Conservation (phyloP, 37 sponge, comb jelly and placozoan species). For the Oscarella lobularis region DNA sequence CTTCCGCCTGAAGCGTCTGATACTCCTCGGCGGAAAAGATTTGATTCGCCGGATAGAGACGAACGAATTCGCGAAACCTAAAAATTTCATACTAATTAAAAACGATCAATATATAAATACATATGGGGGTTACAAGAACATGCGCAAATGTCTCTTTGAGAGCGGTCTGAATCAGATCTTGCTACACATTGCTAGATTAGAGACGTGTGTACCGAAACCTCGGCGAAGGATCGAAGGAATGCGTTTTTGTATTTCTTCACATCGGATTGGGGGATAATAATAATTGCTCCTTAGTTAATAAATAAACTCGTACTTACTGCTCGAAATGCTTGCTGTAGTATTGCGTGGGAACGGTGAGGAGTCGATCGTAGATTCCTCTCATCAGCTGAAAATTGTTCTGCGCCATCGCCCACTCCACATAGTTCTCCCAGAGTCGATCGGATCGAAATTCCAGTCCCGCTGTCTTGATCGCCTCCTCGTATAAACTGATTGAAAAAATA, state of each 20-base stretch:
- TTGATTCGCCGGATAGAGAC: background rate
- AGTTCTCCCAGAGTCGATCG: slow-evolving; percentile 64
- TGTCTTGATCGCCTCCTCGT: slow-evolving; percentile 36
- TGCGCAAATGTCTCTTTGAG: no score
- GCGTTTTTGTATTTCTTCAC: no score
- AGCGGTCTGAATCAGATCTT: no score
- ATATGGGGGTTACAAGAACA: no score
- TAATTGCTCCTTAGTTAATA: no score
- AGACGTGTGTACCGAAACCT: no score
- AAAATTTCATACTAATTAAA: no score
- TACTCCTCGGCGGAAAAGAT: background rate
- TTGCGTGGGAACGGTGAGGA: slow-evolving; percentile 56
- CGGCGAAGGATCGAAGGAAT: no score
- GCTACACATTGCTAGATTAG: no score
- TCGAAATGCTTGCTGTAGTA: slow-evolving; percentile 47
- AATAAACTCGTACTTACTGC: slow-evolving; percentile 23
- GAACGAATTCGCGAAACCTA: background rate
- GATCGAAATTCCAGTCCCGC: slow-evolving; percentile 78
- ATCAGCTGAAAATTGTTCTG: slow-evolving; percentile 23
- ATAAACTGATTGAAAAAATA: slow-evolving; percentile 27
- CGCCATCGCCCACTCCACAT: slow-evolving; percentile 57
- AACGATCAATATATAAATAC: no score
- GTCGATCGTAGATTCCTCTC: slow-evolving; percentile 35
- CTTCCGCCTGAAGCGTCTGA: background rate
- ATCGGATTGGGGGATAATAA: no score